Percentiles rank a stretch among this genome's conserved stretches.
Conservation (phyloP, 2,797 vertebrate genomes). For the Sebastes kiyomatsui region DNA sequence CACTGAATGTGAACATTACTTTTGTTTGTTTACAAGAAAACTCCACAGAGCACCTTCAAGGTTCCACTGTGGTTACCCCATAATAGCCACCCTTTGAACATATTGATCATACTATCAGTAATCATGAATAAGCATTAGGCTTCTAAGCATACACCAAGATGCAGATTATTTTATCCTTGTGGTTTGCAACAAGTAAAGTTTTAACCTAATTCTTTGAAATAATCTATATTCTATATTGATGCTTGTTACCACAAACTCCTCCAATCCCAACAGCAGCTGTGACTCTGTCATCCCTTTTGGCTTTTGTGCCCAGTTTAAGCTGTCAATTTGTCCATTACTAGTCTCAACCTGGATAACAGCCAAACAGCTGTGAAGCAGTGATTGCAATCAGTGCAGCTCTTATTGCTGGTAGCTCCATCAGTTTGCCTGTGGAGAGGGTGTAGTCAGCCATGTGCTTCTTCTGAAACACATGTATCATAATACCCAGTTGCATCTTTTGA, state of each 20-base stretch:
- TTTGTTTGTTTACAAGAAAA: neutral
- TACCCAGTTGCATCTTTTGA: neutral
- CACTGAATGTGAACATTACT: neutral
- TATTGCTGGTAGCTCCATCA: neutral
- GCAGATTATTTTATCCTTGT: neutral
- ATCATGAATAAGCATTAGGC: neutral
- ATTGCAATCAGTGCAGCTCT: neutral
- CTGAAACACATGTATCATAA: neutral
- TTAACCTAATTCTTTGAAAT: neutral
- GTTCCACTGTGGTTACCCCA: neutral
- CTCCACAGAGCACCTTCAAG: neutral
- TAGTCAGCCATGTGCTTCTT: neutral
- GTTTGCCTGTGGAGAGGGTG: neutral
- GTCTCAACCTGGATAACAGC: conserved; percentile 14
- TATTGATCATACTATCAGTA: neutral
- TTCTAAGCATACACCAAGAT: neutral
- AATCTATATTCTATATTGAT: too few relatives aligned
- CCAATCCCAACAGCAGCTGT: neutral
- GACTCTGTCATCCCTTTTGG: neutral
- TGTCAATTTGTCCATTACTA: neutral
- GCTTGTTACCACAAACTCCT: neutral
- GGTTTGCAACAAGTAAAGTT: neutral
- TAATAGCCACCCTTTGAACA: neutral
- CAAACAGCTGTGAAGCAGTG: conserved; percentile 25
- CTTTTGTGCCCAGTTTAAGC: neutral